These are phyloP conservation scores for Erethizon dorsatum DNA, from an alignment of 2,797 vertebrate species.

Conservation along the genomic window DNA sequence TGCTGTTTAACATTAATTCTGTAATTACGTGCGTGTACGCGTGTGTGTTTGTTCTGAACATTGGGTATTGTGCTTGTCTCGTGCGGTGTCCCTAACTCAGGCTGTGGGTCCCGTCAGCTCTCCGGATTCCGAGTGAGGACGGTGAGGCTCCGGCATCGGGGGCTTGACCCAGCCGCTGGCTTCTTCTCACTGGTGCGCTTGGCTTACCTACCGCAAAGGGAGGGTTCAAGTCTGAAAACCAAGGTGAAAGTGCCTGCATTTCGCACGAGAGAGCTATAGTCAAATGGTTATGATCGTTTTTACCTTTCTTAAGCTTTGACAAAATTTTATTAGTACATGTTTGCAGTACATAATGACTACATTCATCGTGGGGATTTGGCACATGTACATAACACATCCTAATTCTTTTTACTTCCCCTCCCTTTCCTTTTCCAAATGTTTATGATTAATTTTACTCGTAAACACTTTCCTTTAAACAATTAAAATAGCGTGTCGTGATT, in stretches of 20 bases:
- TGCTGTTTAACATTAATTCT: neutral
- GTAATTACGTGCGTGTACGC: neutral
- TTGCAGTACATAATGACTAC: neutral
- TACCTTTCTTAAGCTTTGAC: neutral
- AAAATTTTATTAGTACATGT: neutral
- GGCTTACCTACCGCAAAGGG: neutral
- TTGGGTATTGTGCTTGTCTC: neutral
- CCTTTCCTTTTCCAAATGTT: neutral
- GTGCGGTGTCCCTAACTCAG: neutral
- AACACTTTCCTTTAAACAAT: conserved; percentile 39
- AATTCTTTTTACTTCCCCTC: neutral
- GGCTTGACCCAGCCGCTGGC: neutral
- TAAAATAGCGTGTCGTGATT: neutral
- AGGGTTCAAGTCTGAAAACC: neutral
- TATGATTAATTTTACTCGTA: conserved; percentile 27
- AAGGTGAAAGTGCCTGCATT: conserved; percentile 3
- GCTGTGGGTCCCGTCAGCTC: neutral
- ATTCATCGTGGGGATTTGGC: neutral
- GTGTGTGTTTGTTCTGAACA: conserved; percentile 27
- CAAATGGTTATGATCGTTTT: neutral
- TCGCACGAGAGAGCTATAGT: neutral
- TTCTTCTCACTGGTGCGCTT: neutral
- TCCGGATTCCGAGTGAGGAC: neutral
- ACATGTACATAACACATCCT: neutral
- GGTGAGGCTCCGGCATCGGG: neutral